Base-by-base conservation (phyloP, 2,797 vertebrate genomes). In the Rhynchotus rufescens region DNA sequence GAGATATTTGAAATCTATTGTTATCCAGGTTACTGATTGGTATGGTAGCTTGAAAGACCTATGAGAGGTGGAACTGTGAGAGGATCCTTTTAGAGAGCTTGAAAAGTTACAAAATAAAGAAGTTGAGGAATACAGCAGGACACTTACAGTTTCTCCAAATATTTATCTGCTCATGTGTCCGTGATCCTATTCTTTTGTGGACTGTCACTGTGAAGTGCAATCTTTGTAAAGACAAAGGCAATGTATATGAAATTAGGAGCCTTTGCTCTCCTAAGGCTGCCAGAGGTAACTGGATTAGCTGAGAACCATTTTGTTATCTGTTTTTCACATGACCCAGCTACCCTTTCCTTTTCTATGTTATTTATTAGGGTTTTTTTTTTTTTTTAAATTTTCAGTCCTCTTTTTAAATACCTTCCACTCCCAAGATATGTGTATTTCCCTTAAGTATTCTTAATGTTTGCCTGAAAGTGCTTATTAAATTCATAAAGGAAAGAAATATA, bases 401-500 rank as follows among this genome's bases (percentile, higher is more conserved):
- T 13, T 64, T 73, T 91, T 75, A 54, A 62, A 93, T 44, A 65
- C 1, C 7, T 82, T 38, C 45, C 66, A 15, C 25, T 93, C 40
- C 42, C 17, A 80, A 32, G 23, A 54, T 57, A 59, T 45, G 36
- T 49, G 15, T 51, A 40, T 89, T 75, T 92, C 40, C 52, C 28
- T 30, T 75, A 87, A 89, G 42, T 69, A 12, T 56, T 92, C 42
- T 73, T 90, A 95, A 92, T 8, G 25, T 12, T 69, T 81, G 13
- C 38, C 20, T 84, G 30, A 67, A 94, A 87, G 45, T 59, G 3
- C 9, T 93, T 88, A 87, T 86, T 91, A 92, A 78, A 44, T 88
- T 94, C 74, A 92, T 75, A 95, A 78, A 71, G 8, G 4, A 93
- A 91, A 92, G 13, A 89, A 84, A 78, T 59, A 51, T 23, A 90